Conservation (phyloP, 1,140 invertebrate genomes). For the Drosophila pachea region DNA sequence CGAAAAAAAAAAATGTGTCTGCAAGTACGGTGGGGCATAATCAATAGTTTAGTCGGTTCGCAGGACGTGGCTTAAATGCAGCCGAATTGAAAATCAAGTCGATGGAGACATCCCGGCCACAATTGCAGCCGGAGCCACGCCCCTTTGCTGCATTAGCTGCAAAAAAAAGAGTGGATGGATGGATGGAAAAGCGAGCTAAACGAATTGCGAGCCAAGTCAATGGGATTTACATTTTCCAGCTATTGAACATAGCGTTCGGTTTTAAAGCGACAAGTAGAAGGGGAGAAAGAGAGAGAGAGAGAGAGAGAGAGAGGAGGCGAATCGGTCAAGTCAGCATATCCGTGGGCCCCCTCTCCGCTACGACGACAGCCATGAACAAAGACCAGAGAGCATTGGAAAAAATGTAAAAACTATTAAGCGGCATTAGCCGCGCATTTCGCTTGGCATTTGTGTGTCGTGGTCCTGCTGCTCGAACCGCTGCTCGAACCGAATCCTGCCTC, state of each 20-base stretch:
- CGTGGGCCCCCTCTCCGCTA: not conserved
- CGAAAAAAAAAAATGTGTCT: conserved; percentile 7
- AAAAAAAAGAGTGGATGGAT: conserved; percentile 7
- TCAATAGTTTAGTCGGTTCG: conserved; percentile 53
- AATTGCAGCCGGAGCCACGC: conserved; percentile 47
- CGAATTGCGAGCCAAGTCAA: conserved; percentile 55
- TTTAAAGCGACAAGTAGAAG: conserved; percentile 42
- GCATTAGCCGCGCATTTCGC: conserved; percentile 71
- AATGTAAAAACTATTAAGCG: conserved; percentile 77
- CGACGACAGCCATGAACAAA: conserved; percentile 28
- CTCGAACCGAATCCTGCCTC: conserved; percentile 6
- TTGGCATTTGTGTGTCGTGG: conserved; percentile 60
- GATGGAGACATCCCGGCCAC: conserved; percentile 66
- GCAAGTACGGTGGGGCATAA: conserved; percentile 10
- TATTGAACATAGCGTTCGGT: conserved; percentile 62
- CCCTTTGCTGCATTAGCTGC: conserved; percentile 62
- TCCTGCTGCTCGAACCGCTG: conserved; percentile 26
- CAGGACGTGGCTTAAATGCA: conserved; percentile 60
- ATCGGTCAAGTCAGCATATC: conserved; percentile 74
- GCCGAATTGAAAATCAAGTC: conserved; percentile 74
- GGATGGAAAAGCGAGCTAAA: conserved; percentile 33
- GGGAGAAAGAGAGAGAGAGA: too few relatives aligned
- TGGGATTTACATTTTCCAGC: conserved; percentile 76
- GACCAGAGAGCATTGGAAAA: conserved; percentile 61
- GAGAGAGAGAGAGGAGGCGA: conserved; percentile 19